phyloP scores from a whole-genome alignment of 2,888 invertebrate genomes.

The Apotomis capreana region DNA sequence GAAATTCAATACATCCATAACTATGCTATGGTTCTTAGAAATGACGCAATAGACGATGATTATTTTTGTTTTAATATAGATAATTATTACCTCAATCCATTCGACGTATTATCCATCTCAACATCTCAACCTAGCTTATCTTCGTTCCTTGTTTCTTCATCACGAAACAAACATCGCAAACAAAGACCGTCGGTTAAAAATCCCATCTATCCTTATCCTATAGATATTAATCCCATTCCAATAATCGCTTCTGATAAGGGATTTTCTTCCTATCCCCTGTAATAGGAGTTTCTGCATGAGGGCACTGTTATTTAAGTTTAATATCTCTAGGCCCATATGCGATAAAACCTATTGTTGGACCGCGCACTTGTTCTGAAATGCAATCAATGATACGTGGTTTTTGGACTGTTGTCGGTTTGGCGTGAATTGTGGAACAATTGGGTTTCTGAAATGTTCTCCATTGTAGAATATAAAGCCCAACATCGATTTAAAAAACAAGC shows the following conservation, averaged over 20 bases:
- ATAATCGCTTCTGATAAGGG: constrained; percentile 78
- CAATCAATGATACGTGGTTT: constrained; percentile 3
- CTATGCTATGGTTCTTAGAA: no score
- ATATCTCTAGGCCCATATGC: constrained; percentile 60
- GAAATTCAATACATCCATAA: no score
- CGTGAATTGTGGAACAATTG: background rate
- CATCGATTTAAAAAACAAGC: background rate
- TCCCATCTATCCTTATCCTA: constrained; percentile 61
- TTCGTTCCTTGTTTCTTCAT: background rate
- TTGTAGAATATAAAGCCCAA: background rate
- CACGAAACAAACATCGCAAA: constrained; percentile 42
- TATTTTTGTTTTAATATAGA: no score
- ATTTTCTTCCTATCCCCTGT: constrained; percentile 75
- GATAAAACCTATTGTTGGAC: constrained; percentile 34
- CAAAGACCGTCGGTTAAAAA: constrained; percentile 65
- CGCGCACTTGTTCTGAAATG: constrained; percentile 16
- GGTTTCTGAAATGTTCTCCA: background rate
- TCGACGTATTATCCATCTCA: background rate
- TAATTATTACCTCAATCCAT: no score
- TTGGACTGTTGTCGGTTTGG: background rate
- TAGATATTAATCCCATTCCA: constrained; percentile 74
- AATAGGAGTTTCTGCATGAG: constrained; percentile 78
- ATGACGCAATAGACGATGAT: no score
- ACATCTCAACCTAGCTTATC: background rate
- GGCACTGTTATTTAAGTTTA: constrained; percentile 73